phyloP scores from a whole-genome alignment of 2,113 vertebrate species.

The Trichechus manatus region DNA sequence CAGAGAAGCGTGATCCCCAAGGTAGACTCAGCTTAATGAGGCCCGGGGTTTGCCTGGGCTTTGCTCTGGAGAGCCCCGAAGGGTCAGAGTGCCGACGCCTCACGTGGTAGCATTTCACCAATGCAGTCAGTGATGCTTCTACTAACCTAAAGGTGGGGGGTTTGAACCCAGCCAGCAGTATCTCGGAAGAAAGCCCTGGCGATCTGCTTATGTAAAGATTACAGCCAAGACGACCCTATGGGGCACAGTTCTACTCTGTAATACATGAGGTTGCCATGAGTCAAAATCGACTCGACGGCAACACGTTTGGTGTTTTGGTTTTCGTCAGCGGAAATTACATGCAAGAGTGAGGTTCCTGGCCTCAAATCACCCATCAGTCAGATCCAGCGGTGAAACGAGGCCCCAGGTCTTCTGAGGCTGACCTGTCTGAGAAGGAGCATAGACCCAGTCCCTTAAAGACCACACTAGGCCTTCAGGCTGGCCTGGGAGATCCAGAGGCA shows the following conservation, averaged over 20 bases:
- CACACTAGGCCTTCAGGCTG: not conserved
- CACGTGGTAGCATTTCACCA: not conserved
- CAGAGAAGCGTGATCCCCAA: not conserved
- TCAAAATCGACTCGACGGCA: not conserved
- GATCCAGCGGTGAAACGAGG: not conserved
- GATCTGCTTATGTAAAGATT: too few relatives aligned
- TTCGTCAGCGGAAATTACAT: not conserved
- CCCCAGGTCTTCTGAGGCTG: not conserved
- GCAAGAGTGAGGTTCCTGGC: not conserved
- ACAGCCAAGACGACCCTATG: too few relatives aligned
- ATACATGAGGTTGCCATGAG: not conserved
- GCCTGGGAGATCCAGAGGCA: not conserved
- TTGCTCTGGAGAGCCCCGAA: not conserved
- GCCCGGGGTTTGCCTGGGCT: not conserved
- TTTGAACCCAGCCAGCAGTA: not conserved
- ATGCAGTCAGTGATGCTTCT: fast-evolving
- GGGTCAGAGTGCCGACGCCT: not conserved
- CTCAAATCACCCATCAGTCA: not conserved
- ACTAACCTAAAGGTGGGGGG: not conserved
- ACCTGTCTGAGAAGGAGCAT: not conserved
- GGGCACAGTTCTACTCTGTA: not conserved
- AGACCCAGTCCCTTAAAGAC: not conserved
- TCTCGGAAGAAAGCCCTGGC: too few relatives aligned
- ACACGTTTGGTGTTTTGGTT: not conserved
- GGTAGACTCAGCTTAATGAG: not conserved